Evolutionary conservation across 2,797 vertebrate species (phyloP).

Genomic region (Centroberyx gerrardi): DNA sequence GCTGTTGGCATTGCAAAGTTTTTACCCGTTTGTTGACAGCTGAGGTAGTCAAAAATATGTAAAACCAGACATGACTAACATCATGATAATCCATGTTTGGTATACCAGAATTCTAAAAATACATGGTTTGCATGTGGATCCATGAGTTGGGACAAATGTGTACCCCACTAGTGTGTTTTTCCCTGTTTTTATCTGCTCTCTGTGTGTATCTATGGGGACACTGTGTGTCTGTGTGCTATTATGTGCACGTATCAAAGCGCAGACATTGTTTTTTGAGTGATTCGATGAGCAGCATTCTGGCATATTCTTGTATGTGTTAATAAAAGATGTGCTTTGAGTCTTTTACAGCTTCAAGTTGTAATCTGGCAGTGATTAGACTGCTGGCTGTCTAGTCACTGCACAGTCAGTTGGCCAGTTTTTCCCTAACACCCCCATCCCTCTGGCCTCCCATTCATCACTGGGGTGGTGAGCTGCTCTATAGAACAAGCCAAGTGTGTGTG

Average conservation of each 20-base stretch:
- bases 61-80: background rate
- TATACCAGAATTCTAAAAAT: background rate
- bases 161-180: background rate
- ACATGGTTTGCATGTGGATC: background rate
- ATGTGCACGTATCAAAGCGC: background rate
- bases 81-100: background rate
- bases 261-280: conserved; percentile 1
- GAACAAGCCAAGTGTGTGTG: conserved; percentile 46
- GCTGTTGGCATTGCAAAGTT: background rate
- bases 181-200: background rate
- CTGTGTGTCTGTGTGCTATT: background rate
- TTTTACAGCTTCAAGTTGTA: conserved; percentile 28
- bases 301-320: conserved; percentile 30
- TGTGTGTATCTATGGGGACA: background rate
- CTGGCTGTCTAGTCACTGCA: conserved; percentile 32
- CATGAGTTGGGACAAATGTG: conserved; percentile 1
- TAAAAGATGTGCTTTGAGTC: conserved; percentile 37
- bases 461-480: conserved; percentile 49
- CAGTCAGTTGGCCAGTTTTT: conserved; percentile 11
- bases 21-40: background rate
- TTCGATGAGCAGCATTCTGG: conserved; percentile 6
- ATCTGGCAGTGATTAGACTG: conserved; percentile 43
- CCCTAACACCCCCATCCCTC: conserved; percentile 26
- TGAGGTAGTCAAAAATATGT: background rate
- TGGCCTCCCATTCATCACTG: conserved; percentile 57